A percentile compares a stretch with the other conserved stretches of the same genome.
Evolutionary conservation across 2,113 vertebrate species (phyloP).

Genomic region (Pelobates fuscus): DNA sequence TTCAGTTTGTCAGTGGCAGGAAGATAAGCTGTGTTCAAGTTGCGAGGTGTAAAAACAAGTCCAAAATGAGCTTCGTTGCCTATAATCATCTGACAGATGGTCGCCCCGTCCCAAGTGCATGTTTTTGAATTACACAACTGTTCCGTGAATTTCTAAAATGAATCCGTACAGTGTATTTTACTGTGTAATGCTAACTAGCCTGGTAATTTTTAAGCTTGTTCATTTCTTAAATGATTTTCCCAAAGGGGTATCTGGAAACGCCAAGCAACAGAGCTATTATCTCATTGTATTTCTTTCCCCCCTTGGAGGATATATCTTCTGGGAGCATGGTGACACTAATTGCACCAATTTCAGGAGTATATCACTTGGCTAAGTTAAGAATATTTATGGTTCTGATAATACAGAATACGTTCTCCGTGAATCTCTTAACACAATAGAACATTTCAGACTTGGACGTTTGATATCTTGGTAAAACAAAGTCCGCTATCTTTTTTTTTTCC

Average conservation of each 20-base stretch:
- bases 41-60: background rate
- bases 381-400: background rate
- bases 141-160: background rate
- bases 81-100: constrained; percentile 36
- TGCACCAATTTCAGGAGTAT: constrained; percentile 2
- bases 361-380: background rate
- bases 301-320: background rate
- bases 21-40: constrained; percentile 15
- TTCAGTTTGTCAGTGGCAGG: constrained; percentile 19
- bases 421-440: constrained; percentile 2
- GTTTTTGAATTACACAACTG: constrained; percentile 7
- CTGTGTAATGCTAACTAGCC: constrained; percentile 18
- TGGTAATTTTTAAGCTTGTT: constrained; percentile 12
- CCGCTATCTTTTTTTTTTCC: too few species aligned
- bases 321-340: constrained; percentile 16
- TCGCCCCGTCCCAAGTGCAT: background rate
- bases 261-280: constrained; percentile 13
- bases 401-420: background rate
- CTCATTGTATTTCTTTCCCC: constrained; percentile 1
- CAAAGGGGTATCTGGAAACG: constrained; percentile 9
- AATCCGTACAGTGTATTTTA: background rate
- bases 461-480: background rate
- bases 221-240: constrained; percentile 17
- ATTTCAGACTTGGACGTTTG: constrained; percentile 8
- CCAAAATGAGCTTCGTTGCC: constrained; percentile 2